These are phyloP conservation scores for Sminthurides bifidus DNA, from an alignment of 1,140 invertebrate species.

Conservation along the genomic window DNA sequence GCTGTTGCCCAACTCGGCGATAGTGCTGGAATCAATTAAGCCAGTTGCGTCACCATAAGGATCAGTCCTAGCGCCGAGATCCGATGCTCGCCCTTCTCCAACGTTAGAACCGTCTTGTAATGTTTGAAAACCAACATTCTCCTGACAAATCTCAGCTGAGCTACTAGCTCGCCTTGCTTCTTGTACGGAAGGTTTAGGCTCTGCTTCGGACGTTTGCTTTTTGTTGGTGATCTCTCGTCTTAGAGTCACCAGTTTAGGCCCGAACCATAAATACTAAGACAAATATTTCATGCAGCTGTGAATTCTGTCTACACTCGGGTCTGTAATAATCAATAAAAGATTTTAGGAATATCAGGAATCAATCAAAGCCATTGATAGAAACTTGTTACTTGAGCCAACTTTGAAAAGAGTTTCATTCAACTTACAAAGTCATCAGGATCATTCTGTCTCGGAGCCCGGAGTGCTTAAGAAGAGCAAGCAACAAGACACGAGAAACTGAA, in stretches of 20 bases:
- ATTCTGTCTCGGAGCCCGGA: conserved; percentile 36
- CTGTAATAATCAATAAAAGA: conserved; percentile 5
- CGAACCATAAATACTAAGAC: conserved; percentile 26
- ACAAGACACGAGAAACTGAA: conserved; percentile 40
- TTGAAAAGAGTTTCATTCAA: neutral
- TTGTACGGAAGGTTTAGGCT: no score
- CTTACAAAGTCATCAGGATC: conserved; percentile 29
- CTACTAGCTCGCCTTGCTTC: no score
- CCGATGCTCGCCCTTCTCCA: no score
- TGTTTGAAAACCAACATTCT: no score
- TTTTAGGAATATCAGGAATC: neutral
- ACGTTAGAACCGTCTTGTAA: no score
- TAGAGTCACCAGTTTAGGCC: conserved; percentile 10
- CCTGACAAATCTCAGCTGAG: no score
- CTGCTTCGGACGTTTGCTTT: no score
- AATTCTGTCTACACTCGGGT: conserved; percentile 22
- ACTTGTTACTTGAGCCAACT: neutral
- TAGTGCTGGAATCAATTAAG: no score
- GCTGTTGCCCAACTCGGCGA: no score
- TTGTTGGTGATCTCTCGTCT: no score
- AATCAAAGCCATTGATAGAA: neutral
- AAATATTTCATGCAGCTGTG: conserved; percentile 29
- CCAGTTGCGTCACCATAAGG: no score
- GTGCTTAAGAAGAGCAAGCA: conserved; percentile 46
- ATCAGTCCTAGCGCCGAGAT: no score